Conservation (phyloP, 1,140 invertebrate genomes). For the Pantala flavescens region DNA sequence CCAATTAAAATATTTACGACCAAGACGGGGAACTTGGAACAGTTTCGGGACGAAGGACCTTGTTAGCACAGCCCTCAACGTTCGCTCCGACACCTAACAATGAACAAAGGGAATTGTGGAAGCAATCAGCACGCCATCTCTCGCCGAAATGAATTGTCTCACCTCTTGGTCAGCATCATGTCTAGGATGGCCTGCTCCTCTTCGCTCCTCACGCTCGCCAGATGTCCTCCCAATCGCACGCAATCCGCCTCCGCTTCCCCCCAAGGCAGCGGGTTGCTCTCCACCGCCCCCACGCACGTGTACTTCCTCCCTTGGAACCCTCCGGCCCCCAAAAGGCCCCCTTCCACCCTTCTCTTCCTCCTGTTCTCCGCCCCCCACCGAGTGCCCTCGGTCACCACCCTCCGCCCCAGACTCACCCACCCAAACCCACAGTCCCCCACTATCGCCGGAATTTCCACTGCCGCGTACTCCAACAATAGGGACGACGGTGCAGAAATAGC, state of each 20-base stretch:
- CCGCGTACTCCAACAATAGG: not conserved
- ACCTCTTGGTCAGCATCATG: slow-evolving; percentile 49
- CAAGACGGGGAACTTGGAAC: too few relatives aligned
- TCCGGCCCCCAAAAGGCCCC: not conserved
- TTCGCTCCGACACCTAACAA: too few relatives aligned
- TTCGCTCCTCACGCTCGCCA: slow-evolving; percentile 49
- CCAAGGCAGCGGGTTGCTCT: slow-evolving; percentile 46
- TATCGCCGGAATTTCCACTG: not conserved
- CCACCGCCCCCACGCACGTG: slow-evolving; percentile 46
- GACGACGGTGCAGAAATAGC: not conserved
- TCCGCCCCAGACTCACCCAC: slow-evolving; percentile 39
- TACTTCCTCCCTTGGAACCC: not conserved
- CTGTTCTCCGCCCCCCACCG: not conserved
- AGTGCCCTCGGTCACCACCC: slow-evolving; percentile 30
- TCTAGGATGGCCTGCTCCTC: slow-evolving; percentile 47
- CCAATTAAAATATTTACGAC: too few relatives aligned
- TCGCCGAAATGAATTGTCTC: too few relatives aligned
- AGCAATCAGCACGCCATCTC: too few relatives aligned
- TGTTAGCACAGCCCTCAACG: too few relatives aligned
- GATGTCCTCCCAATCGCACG: slow-evolving; percentile 46
- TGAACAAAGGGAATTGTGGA: too few relatives aligned
- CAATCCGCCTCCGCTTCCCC: slow-evolving; percentile 52
- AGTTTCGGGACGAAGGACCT: too few relatives aligned
- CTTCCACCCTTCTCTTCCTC: not conserved
- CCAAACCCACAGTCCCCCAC: not conserved